Conservation (phyloP, 2,888 invertebrate genomes). For the Acanthacorydalis orientalis region DNA sequence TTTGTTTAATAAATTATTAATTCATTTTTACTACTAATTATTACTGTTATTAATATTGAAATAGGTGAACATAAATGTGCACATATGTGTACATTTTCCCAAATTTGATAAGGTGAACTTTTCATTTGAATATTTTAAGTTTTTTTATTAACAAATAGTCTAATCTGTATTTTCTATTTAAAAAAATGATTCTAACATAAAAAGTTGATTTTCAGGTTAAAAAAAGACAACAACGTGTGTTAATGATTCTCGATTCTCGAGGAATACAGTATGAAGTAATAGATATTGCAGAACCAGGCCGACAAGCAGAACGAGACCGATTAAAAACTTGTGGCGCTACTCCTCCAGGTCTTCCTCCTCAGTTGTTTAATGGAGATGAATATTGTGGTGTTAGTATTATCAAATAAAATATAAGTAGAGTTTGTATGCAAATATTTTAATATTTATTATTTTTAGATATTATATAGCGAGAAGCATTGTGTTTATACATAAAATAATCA, state of each 20-base stretch:
- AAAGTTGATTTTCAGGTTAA: conserved; percentile 54
- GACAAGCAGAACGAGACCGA: conserved; percentile 72
- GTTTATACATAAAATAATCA: background rate
- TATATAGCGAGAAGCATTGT: background rate
- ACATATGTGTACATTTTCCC: too few species aligned
- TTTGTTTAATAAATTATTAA: too few species aligned
- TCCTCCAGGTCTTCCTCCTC: conserved; percentile 71
- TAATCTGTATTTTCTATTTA: too few species aligned
- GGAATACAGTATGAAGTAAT: conserved; percentile 75
- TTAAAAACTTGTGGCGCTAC: conserved; percentile 74
- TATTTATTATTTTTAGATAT: background rate
- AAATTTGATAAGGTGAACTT: too few species aligned
- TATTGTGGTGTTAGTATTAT: conserved; percentile 70
- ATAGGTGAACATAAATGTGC: too few species aligned
- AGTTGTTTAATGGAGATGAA: conserved; percentile 81
- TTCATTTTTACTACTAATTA: too few species aligned
- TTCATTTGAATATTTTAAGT: too few species aligned
- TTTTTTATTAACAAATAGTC: too few species aligned
- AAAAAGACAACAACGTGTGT: conserved; percentile 84
- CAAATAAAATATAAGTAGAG: too few species aligned
- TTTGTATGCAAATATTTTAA: background rate
- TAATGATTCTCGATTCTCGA: conserved; percentile 87
- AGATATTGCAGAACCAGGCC: conserved; percentile 89
- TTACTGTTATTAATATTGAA: too few species aligned
- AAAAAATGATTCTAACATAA: background rate